Percentiles rank a stretch among this genome's conserved stretches.
phyloP scores from a whole-genome alignment of 2,888 invertebrate genomes.

The Hemicrepidius hirtus region DNA sequence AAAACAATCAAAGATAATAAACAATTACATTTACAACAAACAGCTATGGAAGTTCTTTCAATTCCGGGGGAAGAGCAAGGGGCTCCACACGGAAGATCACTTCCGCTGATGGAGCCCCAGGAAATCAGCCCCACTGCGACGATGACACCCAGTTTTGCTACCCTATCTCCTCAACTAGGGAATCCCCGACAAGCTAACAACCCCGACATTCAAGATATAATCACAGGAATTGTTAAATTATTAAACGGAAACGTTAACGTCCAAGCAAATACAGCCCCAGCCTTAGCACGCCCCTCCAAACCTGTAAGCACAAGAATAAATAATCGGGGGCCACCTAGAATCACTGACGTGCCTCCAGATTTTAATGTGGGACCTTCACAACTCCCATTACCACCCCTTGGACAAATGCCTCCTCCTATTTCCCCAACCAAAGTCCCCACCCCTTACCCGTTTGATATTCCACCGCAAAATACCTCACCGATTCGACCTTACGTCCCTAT shows the following conservation, averaged over 20 bases:
- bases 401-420: constrained; percentile 72
- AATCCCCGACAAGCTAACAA: constrained; percentile 77
- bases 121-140: constrained; percentile 72
- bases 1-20: constrained; percentile 73
- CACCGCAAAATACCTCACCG: constrained; percentile 75
- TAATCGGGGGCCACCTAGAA: constrained; percentile 91
- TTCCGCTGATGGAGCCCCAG: constrained; percentile 81
- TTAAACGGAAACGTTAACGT: constrained; percentile 93
- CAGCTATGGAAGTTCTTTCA: constrained; percentile 64
- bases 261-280: constrained; percentile 81
- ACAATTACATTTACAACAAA: constrained; percentile 40
- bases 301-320: constrained; percentile 88
- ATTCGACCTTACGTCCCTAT: constrained; percentile 79
- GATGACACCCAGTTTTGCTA: constrained; percentile 74
- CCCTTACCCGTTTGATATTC: constrained; percentile 86
- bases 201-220: constrained; percentile 92
- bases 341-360: constrained; percentile 84
- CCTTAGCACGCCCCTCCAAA: constrained; percentile 75
- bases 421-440: constrained; percentile 76
- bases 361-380: constrained; percentile 76
- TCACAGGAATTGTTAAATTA: constrained; percentile 91
- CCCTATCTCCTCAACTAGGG: constrained; percentile 70
- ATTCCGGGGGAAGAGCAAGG: constrained; percentile 85
- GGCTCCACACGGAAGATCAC: constrained; percentile 83
- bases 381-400: constrained; percentile 71